phyloP scores from a whole-genome alignment of 2,888 invertebrate genomes.

The Neoitamus cyanurus region DNA sequence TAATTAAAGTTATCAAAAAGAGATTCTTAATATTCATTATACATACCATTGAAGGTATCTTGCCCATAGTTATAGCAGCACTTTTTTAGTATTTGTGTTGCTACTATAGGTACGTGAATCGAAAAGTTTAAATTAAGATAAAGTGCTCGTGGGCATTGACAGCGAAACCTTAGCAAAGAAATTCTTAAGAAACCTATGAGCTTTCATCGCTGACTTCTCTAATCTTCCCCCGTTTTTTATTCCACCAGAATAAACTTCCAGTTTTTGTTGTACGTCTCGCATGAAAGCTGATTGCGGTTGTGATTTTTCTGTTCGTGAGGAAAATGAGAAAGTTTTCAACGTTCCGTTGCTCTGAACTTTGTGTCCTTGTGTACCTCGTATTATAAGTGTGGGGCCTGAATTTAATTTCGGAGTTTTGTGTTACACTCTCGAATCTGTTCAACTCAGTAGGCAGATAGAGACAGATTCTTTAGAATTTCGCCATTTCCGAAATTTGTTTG shows the following conservation, averaged over 20 bases:
- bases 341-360: neutral
- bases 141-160: neutral
- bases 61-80: no score
- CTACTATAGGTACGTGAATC: no score
- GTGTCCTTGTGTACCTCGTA: neutral
- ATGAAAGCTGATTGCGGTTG: neutral
- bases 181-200: neutral
- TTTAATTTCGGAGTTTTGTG: neutral
- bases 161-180: neutral
- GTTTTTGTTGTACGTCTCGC: neutral
- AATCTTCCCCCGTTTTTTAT: neutral
- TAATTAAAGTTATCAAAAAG: no score
- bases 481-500: neutral
- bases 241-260: neutral
- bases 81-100: no score
- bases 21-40: no score
- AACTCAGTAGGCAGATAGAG: neutral
- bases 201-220: neutral
- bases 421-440: neutral
- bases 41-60: no score
- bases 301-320: neutral
- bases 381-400: neutral
- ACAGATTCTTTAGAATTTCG: neutral
- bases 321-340: neutral
- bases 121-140: neutral